Conservation (phyloP, 2,888 invertebrate species). For the Eupithecia vulgata region DNA sequence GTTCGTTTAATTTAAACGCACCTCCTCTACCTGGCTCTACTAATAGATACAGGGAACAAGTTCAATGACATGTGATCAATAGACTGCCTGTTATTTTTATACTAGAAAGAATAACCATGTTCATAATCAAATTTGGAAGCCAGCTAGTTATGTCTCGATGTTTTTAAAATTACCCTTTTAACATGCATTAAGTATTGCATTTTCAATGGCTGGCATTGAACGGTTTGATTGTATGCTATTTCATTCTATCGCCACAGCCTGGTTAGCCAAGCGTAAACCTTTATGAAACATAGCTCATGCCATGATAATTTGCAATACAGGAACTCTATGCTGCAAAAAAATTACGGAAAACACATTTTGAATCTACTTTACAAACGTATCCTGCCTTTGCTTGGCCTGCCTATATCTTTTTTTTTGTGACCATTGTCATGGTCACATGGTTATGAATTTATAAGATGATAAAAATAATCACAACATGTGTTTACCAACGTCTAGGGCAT, state of each 20-base stretch:
- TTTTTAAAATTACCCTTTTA: neutral
- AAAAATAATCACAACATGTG: neutral
- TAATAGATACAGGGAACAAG: neutral
- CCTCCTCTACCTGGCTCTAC: neutral
- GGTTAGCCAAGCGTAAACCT: conserved; percentile 19
- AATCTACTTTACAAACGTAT: neutral
- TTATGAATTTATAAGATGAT: neutral
- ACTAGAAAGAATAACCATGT: neutral
- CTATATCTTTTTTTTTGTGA: too few relatives aligned
- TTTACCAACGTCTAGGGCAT: neutral
- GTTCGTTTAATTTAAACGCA: neutral
- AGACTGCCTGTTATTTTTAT: neutral
- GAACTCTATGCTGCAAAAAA: conserved; percentile 9
- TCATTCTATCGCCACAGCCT: conserved; percentile 13
- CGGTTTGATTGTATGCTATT: conserved; percentile 14
- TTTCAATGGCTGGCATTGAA: conserved; percentile 7
- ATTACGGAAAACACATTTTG: neutral
- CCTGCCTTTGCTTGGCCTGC: too few relatives aligned
- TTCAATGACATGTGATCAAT: neutral
- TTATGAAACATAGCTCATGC: conserved; percentile 19
- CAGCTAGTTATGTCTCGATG: neutral
- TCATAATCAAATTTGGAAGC: neutral
- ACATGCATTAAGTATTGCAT: too few relatives aligned
- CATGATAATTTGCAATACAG: conserved; percentile 13
- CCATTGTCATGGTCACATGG: too few relatives aligned